Percentiles rank a stretch among this genome's conserved stretches.
Conservation (phyloP, 2,113 vertebrate species). For the Xenotilapia longispinis region DNA sequence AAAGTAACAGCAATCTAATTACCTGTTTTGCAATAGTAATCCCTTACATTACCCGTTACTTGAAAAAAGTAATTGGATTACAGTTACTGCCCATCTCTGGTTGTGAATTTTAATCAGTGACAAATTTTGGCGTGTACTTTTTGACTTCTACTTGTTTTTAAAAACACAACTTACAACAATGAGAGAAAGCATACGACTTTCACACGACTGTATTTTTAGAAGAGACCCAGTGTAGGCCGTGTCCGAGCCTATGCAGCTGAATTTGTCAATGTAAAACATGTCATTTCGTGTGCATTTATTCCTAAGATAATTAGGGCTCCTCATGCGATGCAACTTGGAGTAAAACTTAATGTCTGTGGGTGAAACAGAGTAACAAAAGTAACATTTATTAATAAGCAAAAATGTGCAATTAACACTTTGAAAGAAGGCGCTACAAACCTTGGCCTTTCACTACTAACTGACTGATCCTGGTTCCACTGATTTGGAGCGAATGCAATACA, state of each 20-base stretch:
- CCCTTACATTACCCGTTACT: neutral
- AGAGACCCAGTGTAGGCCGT: fast-evolving
- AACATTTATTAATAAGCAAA: neutral
- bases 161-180: fast-evolving
- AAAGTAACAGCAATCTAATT: neutral
- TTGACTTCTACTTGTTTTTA: neutral
- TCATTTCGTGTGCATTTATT: neutral
- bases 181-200: too few species aligned
- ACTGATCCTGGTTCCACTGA: neutral
- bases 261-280: neutral
- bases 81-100: neutral
- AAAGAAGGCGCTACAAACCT: constrained; percentile 33
- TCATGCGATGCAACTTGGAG: neutral
- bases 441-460: constrained; percentile 10
- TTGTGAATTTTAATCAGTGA: neutral
- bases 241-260: neutral
- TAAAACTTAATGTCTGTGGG: neutral
- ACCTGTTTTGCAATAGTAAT: neutral
- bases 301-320: neutral
- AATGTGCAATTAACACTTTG: neutral
- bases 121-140: neutral
- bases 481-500: neutral
- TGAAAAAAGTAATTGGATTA: neutral
- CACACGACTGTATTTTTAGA: neutral
- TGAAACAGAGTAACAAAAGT: neutral